These are phyloP conservation scores for Hestina assimilis DNA, from an alignment of 1,140 invertebrate species.

Conservation along the genomic window DNA sequence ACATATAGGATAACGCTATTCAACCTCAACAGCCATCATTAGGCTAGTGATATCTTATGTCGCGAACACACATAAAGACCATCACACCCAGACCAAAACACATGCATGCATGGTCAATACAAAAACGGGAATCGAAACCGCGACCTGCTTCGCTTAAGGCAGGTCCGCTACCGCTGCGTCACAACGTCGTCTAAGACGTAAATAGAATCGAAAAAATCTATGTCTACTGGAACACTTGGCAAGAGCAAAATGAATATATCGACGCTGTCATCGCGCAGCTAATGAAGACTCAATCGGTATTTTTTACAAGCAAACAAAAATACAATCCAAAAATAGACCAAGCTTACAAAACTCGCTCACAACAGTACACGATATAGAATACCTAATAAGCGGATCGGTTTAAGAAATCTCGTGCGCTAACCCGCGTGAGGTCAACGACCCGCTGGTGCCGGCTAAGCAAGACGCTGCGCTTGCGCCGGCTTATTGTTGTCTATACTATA, in stretches of 20 bases:
- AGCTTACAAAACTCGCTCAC: conserved; percentile 32
- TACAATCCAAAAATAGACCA: conserved; percentile 36
- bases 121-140: too few species aligned
- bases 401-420: conserved; percentile 63
- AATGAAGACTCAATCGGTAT: neutral
- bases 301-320: conserved; percentile 18
- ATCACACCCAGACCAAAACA: too few species aligned
- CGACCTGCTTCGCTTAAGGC: too few species aligned
- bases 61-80: too few species aligned
- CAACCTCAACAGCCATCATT: too few species aligned
- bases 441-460: conserved; percentile 38
- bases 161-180: too few species aligned
- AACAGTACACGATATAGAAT: conserved; percentile 52
- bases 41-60: too few species aligned
- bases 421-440: conserved; percentile 57
- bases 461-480: conserved; percentile 49
- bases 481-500: conserved; percentile 51
- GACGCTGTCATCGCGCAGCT: neutral
- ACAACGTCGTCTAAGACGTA: too few species aligned
- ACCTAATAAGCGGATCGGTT: conserved; percentile 70
- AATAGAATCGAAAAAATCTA: too few species aligned
- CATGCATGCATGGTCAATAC: too few species aligned
- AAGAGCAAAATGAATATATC: neutral
- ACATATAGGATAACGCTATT: too few species aligned
- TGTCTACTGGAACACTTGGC: too few species aligned